These are phyloP conservation scores for Rhagium mordax DNA, from an alignment of 2,888 invertebrate genomes.

Conservation along the genomic window DNA sequence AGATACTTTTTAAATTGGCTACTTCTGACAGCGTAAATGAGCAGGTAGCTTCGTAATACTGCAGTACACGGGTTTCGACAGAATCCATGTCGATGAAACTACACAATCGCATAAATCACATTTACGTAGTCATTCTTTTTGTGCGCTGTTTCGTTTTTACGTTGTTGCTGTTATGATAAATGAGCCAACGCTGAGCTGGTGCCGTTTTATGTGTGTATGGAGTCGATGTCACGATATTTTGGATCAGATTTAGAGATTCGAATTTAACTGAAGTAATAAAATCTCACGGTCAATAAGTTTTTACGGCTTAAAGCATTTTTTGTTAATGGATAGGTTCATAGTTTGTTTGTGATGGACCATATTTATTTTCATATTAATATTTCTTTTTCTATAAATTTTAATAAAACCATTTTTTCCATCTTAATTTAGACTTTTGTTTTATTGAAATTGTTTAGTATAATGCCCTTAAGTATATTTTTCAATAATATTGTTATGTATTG, in stretches of 20 bases:
- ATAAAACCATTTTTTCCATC: too few relatives aligned
- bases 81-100: background rate
- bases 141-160: background rate
- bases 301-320: background rate
- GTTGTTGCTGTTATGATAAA: background rate
- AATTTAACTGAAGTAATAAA: background rate
- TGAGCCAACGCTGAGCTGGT: constrained; percentile 10
- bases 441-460: too few relatives aligned
- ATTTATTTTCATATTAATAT: too few relatives aligned
- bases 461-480: too few relatives aligned
- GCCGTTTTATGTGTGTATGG: constrained; percentile 47
- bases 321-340: background rate
- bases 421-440: too few relatives aligned
- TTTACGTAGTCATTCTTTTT: background rate
- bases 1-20: constrained; percentile 57
- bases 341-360: background rate
- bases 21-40: constrained; percentile 25
- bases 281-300: background rate
- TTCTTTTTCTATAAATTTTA: too few relatives aligned
- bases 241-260: background rate
- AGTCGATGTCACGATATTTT: constrained; percentile 45
- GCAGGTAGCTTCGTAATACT: background rate
- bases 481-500: too few relatives aligned
- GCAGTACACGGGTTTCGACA: constrained; percentile 1
- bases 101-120: constrained; percentile 17